Percentiles rank a stretch among this genome's conserved stretches.
These are phyloP conservation scores for Ivindomyrus marchei DNA, from an alignment of 2,113 vertebrate species.

Conservation along the genomic window DNA sequence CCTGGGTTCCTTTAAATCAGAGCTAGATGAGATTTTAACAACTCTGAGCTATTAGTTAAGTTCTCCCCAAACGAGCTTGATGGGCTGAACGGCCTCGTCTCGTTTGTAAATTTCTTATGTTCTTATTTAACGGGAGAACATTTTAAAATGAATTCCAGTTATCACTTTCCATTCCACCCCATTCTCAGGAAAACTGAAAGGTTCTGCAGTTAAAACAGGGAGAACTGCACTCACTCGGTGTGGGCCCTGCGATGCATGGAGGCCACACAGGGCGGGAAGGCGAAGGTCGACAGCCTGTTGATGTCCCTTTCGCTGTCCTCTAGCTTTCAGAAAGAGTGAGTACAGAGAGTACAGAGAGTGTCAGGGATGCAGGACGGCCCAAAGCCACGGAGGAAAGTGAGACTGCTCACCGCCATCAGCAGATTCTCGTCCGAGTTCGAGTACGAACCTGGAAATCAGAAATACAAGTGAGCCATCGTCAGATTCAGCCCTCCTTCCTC, in stretches of 20 bases:
- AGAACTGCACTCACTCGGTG: conserved; percentile 49
- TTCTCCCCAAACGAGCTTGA: no score
- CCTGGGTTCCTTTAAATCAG: no score
- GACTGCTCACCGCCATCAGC: conserved; percentile 43
- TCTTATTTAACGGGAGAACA: no score
- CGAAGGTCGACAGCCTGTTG: conserved; percentile 86
- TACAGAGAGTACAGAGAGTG: neutral
- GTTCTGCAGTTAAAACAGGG: neutral
- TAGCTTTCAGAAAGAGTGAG: conserved; percentile 29
- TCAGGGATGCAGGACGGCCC: neutral
- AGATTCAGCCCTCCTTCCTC: neutral
- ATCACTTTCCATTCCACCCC: neutral
- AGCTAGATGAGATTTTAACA: no score
- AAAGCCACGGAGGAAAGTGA: neutral
- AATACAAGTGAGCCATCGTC: neutral
- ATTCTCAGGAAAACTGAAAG: neutral
- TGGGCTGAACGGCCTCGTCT: no score
- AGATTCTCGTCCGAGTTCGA: conserved; percentile 63
- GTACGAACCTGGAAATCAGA: conserved; percentile 40
- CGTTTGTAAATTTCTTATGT: no score
- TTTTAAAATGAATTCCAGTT: neutral
- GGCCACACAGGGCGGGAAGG: conserved; percentile 80
- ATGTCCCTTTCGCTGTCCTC: conserved; percentile 79
- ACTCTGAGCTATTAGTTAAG: no score
- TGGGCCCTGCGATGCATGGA: conserved; percentile 77